Conservation (phyloP, 2,113 vertebrate species). For the Apteryx owenii region DNA sequence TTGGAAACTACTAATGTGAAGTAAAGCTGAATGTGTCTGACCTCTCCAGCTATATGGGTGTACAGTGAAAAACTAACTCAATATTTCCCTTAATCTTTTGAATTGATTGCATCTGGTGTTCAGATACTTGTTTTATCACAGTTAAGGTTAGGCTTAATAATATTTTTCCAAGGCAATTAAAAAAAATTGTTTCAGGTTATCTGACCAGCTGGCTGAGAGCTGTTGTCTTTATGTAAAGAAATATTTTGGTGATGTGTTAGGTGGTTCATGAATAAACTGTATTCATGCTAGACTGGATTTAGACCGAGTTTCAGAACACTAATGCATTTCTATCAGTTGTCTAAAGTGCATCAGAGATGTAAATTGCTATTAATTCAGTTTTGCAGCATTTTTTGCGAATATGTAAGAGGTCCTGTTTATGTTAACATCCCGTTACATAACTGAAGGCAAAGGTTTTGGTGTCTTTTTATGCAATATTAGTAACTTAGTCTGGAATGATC, state of each 20-base stretch:
- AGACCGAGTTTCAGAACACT: neutral
- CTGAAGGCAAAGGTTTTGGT: neutral
- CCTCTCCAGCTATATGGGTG: neutral
- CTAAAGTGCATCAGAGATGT: neutral
- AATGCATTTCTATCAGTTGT: neutral
- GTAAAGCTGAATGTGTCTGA: neutral
- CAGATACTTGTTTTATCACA: neutral
- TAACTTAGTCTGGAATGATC: neutral
- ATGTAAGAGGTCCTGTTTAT: neutral
- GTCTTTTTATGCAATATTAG: neutral
- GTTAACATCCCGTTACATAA: neutral
- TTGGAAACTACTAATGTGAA: neutral
- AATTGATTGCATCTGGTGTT: neutral
- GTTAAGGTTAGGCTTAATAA: neutral
- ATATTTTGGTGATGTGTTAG: neutral
- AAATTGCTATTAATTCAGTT: neutral
- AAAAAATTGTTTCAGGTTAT: constrained; percentile 22
- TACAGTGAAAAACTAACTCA: neutral
- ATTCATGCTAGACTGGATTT: neutral
- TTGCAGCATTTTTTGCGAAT: neutral
- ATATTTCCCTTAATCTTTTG: neutral
- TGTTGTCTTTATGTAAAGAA: neutral
- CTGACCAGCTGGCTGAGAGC: neutral
- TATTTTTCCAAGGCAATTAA: neutral
- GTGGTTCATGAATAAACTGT: neutral